Conservation (phyloP, 2,888 invertebrate genomes). For the Pristionchus maxplancki region DNA sequence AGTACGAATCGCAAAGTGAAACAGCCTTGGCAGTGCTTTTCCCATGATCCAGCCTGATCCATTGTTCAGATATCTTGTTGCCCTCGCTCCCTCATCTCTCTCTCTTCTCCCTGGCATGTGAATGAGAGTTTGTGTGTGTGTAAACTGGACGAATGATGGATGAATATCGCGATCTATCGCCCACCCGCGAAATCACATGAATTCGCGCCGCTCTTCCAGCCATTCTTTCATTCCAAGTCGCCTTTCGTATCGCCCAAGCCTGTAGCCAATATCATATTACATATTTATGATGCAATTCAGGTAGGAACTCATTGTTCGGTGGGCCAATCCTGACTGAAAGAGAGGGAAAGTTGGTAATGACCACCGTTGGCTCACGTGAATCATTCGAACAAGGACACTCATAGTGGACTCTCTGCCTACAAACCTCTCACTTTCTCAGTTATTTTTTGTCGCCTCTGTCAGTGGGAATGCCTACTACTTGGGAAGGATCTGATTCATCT, state of each 20-base stretch:
- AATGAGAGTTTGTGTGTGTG: conserved; percentile 38
- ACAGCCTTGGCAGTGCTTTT: conserved; percentile 12
- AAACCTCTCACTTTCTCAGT: conserved; percentile 20
- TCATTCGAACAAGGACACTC: neutral
- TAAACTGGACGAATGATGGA: conserved; percentile 32
- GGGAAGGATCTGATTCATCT: neutral
- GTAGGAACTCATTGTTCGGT: too few relatives aligned
- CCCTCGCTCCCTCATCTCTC: neutral
- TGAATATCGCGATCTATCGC: conserved; percentile 19
- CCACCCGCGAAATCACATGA: conserved; percentile 25
- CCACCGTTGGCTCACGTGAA: too few relatives aligned
- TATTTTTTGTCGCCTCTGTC: neutral
- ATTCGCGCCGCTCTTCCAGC: too few relatives aligned
- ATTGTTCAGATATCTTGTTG: neutral
- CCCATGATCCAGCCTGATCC: neutral
- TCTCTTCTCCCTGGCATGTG: neutral
- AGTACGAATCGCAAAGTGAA: neutral
- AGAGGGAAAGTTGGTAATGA: too few relatives aligned
- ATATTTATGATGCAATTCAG: too few relatives aligned
- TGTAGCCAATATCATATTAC: too few relatives aligned
- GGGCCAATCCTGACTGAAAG: too few relatives aligned
- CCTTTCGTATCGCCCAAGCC: too few relatives aligned
- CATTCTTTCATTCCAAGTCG: too few relatives aligned
- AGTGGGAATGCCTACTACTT: neutral
- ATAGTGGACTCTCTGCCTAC: neutral